A percentile compares a stretch with the other conserved stretches of the same genome.
phyloP scores from a whole-genome alignment of 2,113 vertebrate species.

The Ammospiza nelsoni region DNA sequence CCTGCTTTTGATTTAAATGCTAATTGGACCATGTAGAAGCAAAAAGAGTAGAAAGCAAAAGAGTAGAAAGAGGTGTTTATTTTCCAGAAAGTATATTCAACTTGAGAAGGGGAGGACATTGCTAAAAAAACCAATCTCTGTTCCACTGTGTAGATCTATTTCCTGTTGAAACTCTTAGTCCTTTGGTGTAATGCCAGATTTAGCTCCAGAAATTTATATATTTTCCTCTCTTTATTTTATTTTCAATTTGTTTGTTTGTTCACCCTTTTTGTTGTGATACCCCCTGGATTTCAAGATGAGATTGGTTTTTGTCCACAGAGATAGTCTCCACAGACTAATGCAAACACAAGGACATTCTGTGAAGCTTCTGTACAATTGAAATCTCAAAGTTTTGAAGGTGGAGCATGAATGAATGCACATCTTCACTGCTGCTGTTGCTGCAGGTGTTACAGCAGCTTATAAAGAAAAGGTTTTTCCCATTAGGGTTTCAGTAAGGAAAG shows the following conservation, averaged over 20 bases:
- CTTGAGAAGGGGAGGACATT: not conserved
- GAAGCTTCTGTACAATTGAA: slow-evolving; percentile 11
- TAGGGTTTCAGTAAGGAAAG: not conserved
- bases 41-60: not conserved
- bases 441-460: not conserved
- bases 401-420: not conserved
- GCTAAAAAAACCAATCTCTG: not conserved
- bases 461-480: slow-evolving; percentile 1
- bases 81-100: not conserved
- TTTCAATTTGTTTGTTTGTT: not conserved
- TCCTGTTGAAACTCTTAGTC: not conserved
- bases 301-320: slow-evolving; percentile 11
- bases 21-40: not conserved
- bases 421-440: not conserved
- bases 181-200: not conserved
- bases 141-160: not conserved
- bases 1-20: not conserved
- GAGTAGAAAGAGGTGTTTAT: rapidly evolving
- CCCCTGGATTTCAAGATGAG: slow-evolving; percentile 6
- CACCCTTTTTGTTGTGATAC: not conserved
- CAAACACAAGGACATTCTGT: not conserved
- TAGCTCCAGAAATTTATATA: not conserved
- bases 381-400: not conserved
- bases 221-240: not conserved
- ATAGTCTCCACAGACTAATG: not conserved